Evolutionary conservation across 2,113 vertebrate genomes (phyloP).

Genomic region (Aplodontia rufa): DNA sequence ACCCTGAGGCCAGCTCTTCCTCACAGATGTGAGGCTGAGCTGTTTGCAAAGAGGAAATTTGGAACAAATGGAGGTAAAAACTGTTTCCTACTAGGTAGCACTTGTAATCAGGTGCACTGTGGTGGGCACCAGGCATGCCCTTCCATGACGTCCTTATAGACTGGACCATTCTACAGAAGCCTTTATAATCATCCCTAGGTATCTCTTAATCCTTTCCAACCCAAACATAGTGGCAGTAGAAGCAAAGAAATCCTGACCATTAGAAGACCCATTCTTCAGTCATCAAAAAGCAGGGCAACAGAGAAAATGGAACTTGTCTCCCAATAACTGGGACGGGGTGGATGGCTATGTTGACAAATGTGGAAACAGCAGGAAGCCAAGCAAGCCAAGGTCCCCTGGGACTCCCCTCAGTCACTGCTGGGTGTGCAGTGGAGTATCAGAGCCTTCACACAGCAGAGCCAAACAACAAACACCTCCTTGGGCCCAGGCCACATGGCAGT

Average conservation of each 20-base stretch:
- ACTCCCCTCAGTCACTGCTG: rapidly evolving
- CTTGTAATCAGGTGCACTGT: no score
- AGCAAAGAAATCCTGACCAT: not conserved
- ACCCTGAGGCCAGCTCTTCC: not conserved
- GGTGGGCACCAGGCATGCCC: not conserved
- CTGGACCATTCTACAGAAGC: not conserved
- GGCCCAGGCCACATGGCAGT: not conserved
- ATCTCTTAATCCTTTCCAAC: not conserved
- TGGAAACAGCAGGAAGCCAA: not conserved
- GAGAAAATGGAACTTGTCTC: not conserved
- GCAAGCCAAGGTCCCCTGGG: not conserved
- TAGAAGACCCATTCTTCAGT: not conserved
- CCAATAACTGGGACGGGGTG: rapidly evolving
- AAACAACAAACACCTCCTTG: not conserved
- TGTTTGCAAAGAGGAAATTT: not conserved
- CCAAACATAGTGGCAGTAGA: not conserved
- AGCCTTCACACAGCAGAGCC: not conserved
- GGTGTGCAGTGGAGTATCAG: not conserved
- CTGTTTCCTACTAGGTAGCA: not conserved
- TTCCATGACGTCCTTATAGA: not conserved
- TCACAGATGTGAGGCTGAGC: not conserved
- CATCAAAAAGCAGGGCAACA: not conserved
- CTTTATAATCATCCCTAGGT: not conserved
- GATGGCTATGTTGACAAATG: not conserved
- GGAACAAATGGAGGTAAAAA: not conserved